Conservation (phyloP, 2,797 vertebrate genomes). For the Syngnathus acus region DNA sequence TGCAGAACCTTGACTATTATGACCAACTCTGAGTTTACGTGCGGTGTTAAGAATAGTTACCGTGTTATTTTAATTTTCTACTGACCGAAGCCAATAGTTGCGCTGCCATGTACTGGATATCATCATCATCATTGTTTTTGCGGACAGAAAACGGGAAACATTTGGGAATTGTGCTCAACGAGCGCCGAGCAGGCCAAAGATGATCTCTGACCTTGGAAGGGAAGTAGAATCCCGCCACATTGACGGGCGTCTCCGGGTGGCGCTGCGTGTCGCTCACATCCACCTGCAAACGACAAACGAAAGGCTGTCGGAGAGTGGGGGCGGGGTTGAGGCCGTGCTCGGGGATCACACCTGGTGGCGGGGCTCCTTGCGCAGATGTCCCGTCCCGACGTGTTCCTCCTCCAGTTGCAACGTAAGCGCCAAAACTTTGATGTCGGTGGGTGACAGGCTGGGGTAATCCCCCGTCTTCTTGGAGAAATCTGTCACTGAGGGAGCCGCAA, state of each 20-base stretch:
- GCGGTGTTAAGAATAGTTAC: too few relatives aligned
- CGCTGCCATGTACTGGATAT: too few relatives aligned
- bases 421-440: slow-evolving; percentile 88
- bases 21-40: too few relatives aligned
- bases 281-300: slow-evolving; percentile 56
- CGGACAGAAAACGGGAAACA: too few relatives aligned
- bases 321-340: neutral
- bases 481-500: slow-evolving; percentile 68
- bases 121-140: too few relatives aligned
- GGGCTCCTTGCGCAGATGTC: slow-evolving; percentile 77
- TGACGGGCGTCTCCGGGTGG: slow-evolving; percentile 83
- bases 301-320: too few relatives aligned
- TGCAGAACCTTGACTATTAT: too few relatives aligned
- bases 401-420: slow-evolving; percentile 89
- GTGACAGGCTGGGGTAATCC: slow-evolving; percentile 91
- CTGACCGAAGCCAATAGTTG: too few relatives aligned
- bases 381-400: slow-evolving; percentile 71
- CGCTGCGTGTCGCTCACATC: slow-evolving; percentile 67
- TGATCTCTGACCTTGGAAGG: slow-evolving; percentile 73
- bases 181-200: accelerated
- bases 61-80: too few relatives aligned
- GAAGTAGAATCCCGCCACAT: slow-evolving; percentile 85
- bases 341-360: slow-evolving; percentile 68
- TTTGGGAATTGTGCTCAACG: too few relatives aligned
- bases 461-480: slow-evolving; percentile 97